Percentiles rank a stretch among this genome's conserved stretches.
Evolutionary conservation across 2,888 invertebrate genomes (phyloP).

Genomic region (Eledone cirrhosa): DNA sequence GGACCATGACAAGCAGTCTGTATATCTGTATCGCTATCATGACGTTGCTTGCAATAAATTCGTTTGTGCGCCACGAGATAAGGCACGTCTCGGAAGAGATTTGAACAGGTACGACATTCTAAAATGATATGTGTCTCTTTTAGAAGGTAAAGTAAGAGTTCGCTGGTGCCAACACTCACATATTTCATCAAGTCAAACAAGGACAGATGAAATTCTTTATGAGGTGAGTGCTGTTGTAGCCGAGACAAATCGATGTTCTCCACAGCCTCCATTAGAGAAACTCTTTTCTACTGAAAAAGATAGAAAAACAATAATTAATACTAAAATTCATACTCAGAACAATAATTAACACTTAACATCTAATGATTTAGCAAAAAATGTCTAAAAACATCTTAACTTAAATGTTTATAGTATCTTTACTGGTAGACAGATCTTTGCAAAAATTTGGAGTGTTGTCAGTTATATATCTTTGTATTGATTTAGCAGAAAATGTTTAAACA

Average conservation of each 20-base stretch:
- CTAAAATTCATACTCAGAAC: not conserved
- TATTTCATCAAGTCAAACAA: conserved; percentile 19
- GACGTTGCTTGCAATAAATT: not conserved
- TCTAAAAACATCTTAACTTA: no score
- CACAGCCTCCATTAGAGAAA: not conserved
- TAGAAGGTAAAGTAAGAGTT: not conserved
- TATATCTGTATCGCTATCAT: not conserved
- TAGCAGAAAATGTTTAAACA: no score
- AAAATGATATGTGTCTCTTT: conserved; percentile 10
- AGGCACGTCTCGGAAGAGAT: conserved; percentile 12
- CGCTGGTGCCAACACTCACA: conserved; percentile 18
- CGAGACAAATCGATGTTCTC: conserved; percentile 9
- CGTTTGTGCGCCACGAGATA: conserved; percentile 16
- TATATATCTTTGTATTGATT: no score
- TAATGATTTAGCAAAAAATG: no score
- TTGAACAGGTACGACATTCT: conserved; percentile 17
- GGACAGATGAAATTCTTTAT: not conserved
- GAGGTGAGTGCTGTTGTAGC: not conserved
- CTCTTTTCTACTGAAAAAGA: not conserved
- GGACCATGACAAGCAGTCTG: not conserved
- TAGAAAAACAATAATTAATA: not conserved
- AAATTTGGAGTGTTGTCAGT: no score
- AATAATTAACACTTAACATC: no score
- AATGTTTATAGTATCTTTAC: no score
- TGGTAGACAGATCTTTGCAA: no score